phyloP scores from a whole-genome alignment of 1,140 invertebrate genomes.

The Brachionus rubens region DNA sequence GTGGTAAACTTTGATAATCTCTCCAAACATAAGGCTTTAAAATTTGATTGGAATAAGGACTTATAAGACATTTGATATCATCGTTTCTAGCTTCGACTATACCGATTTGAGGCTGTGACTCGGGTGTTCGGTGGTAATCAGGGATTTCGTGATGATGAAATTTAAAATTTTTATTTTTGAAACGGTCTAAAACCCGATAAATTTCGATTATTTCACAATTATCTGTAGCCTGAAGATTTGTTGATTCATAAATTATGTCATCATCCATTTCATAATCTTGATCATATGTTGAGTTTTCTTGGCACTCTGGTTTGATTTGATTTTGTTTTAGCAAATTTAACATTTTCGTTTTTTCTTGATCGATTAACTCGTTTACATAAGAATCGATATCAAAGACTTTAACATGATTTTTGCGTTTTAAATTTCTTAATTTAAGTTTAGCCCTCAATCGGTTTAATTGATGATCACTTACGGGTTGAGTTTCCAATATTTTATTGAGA shows the following conservation, averaged over 20 bases:
- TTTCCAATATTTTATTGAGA: conserved; percentile 57
- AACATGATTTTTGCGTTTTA: conserved; percentile 41
- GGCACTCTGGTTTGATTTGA: neutral
- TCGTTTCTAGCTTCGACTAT: conserved; percentile 57
- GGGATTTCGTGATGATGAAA: conserved; percentile 46
- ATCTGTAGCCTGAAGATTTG: conserved; percentile 5
- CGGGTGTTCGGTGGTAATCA: too few relatives aligned
- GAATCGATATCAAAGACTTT: conserved; percentile 48
- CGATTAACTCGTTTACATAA: conserved; percentile 64
- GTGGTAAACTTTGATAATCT: conserved; percentile 66
- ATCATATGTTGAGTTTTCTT: neutral
- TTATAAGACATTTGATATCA: conserved; percentile 58
- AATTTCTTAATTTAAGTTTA: neutral
- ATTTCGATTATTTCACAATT: conserved; percentile 50
- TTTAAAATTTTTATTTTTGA: conserved; percentile 23
- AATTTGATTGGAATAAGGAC: conserved; percentile 60
- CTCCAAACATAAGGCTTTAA: conserved; percentile 73
- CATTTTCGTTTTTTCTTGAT: conserved; percentile 55
- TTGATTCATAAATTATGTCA: conserved; percentile 21
- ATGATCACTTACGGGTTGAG: conserved; percentile 34
- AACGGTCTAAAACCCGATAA: neutral
- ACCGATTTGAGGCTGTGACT: conserved; percentile 51
- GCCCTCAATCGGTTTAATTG: neutral
- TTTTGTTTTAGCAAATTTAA: conserved; percentile 58
- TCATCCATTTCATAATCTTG: neutral